These are phyloP conservation scores for Solea solea DNA, from an alignment of 2,113 vertebrate species.

Conservation along the genomic window DNA sequence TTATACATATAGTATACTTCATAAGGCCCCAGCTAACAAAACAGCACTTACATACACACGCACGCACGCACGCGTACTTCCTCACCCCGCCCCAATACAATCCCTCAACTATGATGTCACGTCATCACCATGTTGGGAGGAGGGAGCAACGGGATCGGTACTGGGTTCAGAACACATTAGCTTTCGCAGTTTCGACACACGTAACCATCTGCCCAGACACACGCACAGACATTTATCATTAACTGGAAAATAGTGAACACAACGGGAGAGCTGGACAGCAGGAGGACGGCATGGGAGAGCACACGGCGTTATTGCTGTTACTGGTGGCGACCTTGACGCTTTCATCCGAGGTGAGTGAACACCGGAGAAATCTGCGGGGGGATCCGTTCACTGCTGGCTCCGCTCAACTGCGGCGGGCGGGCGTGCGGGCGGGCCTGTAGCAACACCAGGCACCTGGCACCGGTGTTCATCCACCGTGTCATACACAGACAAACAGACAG, in stretches of 20 bases:
- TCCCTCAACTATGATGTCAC: slow-evolving; percentile 26
- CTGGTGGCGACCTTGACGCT: slow-evolving; percentile 79
- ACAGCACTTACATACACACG: too few species aligned
- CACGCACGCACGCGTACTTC: too few species aligned
- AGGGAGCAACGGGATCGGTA: slow-evolving; percentile 45
- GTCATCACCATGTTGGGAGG: slow-evolving; percentile 17
- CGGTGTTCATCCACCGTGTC: background rate
- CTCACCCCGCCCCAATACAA: slow-evolving; percentile 3
- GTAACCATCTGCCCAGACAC: background rate
- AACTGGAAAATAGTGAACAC: slow-evolving; percentile 7
- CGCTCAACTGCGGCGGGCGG: slow-evolving; percentile 4
- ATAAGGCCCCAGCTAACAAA: too few species aligned
- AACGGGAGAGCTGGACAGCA: slow-evolving; percentile 41
- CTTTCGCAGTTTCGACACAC: slow-evolving; percentile 17
- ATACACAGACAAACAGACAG: background rate
- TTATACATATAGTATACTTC: too few species aligned
- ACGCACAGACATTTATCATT: slow-evolving; percentile 2
- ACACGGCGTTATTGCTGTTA: slow-evolving; percentile 74
- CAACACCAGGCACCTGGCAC: background rate
- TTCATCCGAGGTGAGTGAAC: slow-evolving; percentile 79
- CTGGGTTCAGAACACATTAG: background rate
- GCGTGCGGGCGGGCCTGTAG: background rate
- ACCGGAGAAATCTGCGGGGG: slow-evolving; percentile 23
- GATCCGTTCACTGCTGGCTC: background rate
- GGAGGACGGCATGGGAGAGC: slow-evolving; percentile 74